Evolutionary conservation across 2,113 vertebrate genomes (phyloP), one percentile per base, ranked within the genome.

Genomic region (Castor canadensis): DNA sequence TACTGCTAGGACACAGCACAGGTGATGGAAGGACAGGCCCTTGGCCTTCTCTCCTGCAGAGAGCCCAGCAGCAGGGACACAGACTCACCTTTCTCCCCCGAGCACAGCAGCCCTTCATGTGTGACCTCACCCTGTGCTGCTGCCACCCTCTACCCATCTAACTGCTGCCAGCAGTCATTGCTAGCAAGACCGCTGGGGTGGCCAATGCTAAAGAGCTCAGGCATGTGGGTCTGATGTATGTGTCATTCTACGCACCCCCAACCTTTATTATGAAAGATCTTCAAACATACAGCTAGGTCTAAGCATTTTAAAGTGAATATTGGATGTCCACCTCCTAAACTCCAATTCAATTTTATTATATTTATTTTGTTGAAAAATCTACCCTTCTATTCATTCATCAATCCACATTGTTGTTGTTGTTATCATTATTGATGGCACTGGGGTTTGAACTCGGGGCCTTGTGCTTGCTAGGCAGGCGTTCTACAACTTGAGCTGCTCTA

Each of bases 261-360:
- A 28, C 54, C 8, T 77, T 73, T 43, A 80, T 58, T 35, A 52
- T 16, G 52, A 91, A 79, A 67, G 32, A 77, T 77, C 81, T 54
- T 92, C 66, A 86, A 79, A 79, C 62, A 73, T 5, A 40, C 32
- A 43, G 47, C 71, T 40, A 92, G 76, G 35, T n/a, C 58, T 64
- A 88, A 85, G 60, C 87, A 89, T 85, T 85, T 69, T 4, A 64
- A 95, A 86, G 72, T 56, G 38, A 87, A 64, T 64, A 56, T 45
- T 62, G 24, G 43, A 40, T 92, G 77, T 43, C 38, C 10, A n/a
- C 45, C 24, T 81, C 82, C 86, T 64, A 45, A 84, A 81, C 12
- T 64, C 38, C 22, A 72, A n/a, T n/a, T n/a, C 40, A 69, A 76
- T 40, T 72, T 85, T n/a, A 76, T n/a, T 32, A 64, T 8, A 3